Percentiles rank a stretch among this genome's conserved stretches.
These are phyloP conservation scores for Archocentrus centrarchus DNA, from an alignment of 2,113 vertebrate genomes.

Conservation along the genomic window DNA sequence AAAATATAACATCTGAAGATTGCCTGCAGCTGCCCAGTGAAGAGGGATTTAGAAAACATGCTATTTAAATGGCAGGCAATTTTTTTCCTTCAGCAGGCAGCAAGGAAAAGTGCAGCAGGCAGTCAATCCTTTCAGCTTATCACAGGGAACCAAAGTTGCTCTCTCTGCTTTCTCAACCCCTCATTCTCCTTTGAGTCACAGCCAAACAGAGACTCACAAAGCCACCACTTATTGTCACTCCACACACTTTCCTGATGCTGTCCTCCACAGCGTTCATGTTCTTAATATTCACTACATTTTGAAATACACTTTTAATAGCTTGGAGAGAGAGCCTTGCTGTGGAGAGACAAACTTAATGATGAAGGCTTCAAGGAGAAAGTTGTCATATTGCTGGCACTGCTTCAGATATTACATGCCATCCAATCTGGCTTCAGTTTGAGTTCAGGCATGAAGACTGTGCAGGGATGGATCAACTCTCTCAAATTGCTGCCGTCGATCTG, in stretches of 20 bases:
- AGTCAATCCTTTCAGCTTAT: slow-evolving; percentile 70
- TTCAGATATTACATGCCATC: slow-evolving; percentile 42
- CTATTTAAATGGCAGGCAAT: slow-evolving; percentile 69
- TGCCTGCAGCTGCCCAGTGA: slow-evolving; percentile 65
- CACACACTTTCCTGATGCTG: slow-evolving; percentile 3
- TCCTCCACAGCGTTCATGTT: slow-evolving; percentile 33
- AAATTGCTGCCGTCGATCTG: slow-evolving; percentile 38
- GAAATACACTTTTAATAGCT: slow-evolving; percentile 41
- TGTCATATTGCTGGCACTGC: slow-evolving; percentile 21
- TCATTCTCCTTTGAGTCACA: slow-evolving; percentile 28
- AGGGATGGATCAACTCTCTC: slow-evolving; percentile 44
- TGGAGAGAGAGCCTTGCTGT: background rate
- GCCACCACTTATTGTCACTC: slow-evolving; percentile 33
- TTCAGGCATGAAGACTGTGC: slow-evolving; percentile 53
- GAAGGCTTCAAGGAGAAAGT: slow-evolving; percentile 25
- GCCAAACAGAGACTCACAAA: slow-evolving; percentile 19
- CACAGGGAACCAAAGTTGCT: slow-evolving; percentile 60
- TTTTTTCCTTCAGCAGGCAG: slow-evolving; percentile 41
- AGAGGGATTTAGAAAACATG: slow-evolving; percentile 74
- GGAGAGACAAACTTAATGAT: slow-evolving; percentile 25
- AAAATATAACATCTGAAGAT: slow-evolving; percentile 63
- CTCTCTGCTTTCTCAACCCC: slow-evolving; percentile 52
- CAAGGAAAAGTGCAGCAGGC: slow-evolving; percentile 61
- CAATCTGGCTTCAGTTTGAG: slow-evolving; percentile 48
- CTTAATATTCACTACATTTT: slow-evolving; percentile 23